phyloP scores from a whole-genome alignment of 2,888 invertebrate genomes.

The Tillus elongatus region DNA sequence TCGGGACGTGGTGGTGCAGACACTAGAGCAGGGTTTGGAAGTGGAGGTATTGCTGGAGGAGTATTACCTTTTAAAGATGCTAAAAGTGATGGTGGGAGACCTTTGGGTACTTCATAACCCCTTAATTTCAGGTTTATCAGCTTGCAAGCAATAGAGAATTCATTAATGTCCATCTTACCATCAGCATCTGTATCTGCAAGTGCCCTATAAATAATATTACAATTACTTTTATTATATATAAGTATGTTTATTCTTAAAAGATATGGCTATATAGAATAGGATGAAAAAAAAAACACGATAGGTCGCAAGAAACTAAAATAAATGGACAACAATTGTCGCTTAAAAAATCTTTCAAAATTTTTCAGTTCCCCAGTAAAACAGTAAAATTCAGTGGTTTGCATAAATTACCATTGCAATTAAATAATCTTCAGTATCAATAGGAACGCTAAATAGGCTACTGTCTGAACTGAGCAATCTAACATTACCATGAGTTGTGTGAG shows the following conservation, averaged over 20 bases:
- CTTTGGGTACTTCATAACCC: constrained; percentile 82
- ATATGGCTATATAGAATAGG: too few relatives aligned
- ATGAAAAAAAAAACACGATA: too few relatives aligned
- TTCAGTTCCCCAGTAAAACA: too few relatives aligned
- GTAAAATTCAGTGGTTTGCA: too few relatives aligned
- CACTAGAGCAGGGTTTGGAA: constrained; percentile 31
- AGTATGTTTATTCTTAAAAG: constrained; percentile 1
- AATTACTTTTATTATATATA: constrained; percentile 1
- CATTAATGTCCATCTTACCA: constrained; percentile 91
- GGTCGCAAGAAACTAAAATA: too few relatives aligned
- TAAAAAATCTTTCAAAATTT: too few relatives aligned
- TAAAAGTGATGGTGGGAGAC: constrained; percentile 67
- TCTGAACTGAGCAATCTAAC: too few relatives aligned
- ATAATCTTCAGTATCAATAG: not conserved
- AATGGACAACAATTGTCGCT: too few relatives aligned
- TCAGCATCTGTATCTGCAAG: constrained; percentile 93
- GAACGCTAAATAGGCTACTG: too few relatives aligned
- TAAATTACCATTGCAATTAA: too few relatives aligned
- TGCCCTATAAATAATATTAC: constrained; percentile 51
- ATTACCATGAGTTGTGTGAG: too few relatives aligned
- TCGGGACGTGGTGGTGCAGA: constrained; percentile 35
- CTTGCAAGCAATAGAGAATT: constrained; percentile 98
- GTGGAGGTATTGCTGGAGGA: constrained; percentile 33
- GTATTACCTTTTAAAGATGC: constrained; percentile 53
- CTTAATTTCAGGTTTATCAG: constrained; percentile 84